Evolutionary conservation across 2,113 vertebrate genomes (phyloP), one percentile per base, ranked within the genome.

Genomic region (Terrapene triunguis): DNA sequence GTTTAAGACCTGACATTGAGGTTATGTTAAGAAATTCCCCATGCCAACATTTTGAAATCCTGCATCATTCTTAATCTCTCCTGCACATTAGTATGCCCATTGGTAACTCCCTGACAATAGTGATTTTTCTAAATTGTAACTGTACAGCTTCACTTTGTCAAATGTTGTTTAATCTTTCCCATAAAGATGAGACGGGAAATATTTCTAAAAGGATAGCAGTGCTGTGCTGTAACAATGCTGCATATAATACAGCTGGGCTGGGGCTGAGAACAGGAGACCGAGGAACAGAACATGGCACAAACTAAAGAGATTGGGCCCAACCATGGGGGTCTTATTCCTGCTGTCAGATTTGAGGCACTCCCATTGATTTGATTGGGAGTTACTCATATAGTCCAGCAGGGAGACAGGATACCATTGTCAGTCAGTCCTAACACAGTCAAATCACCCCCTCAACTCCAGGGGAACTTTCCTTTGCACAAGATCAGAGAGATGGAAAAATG

Each of bases 401-500:
- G 57, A 78, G 74, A 69, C 19, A n/a, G 21, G 8, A 22, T 85
- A 27, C 12, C 3, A 80, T 72, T 8, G 0, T 62, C 69, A 44
- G 11, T 35, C 55, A 21, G 3, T 84, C 13, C 27, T 83, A 29
- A 38, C 0, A 1, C 16, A 84, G 50, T 29, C 38, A 11, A 47
- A 81, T 27, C 25, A 44, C 6, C 21, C 54, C 16, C 0, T 2
- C 78, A 89, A 53, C 2, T 53, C 27, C 38, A 13, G 42, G 84
- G 76, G 92, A 93, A 92, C 65, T 38, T 91, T 25, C 29, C 76
- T 69, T 62, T 74, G 50, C 54, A 84, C 24, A 35, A 72, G 25
- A 91, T 74, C 9, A 82, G 47, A 27, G 59, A 2, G 2, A 76
- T 81, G 90, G 96, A 89, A 96, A 97, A 94, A 87, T 94, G 88